Evolutionary conservation across 2,797 vertebrate species (phyloP), one percentile per base, ranked within the genome.

Genomic region (Odontamblyopus lacepedii): DNA sequence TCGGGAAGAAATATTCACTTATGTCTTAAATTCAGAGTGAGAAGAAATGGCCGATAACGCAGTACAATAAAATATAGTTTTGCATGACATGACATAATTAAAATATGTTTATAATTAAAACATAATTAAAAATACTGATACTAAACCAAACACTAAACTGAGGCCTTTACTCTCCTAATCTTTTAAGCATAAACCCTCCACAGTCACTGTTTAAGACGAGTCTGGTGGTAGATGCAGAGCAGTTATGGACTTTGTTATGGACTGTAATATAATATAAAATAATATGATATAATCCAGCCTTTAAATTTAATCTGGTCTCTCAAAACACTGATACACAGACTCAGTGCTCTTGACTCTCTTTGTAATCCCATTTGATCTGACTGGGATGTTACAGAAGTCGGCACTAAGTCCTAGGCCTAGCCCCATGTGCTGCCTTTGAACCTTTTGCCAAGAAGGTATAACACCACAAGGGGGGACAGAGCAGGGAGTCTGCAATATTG

Each of bases 391-490:
- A 63, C 35, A 83, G 86, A 88, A 86, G 87, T 77, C 83, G 80
- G 76, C 76, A 69, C 80, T 91, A 83, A 78, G 82, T 80, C 85
- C 12, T 12, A 77, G 76, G 86, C 84, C 85, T 83, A 69, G 79
- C 82, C 51, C 63, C 51, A 70, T 27, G 18, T 26, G 19, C 78
- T 78, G 89, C 84, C 90, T 93, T 93, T 93, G 92, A 94, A 92
- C 90, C 26, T 0, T 57, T 73, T 82, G 88, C 92, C 92, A 93
- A 92, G 85, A 92, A 90, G 90, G 85, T 87, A 82, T 79, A 86
- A 78, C 76, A 75, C 80, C 0, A 77, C 44, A 63, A 80, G 83
- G 81, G 76, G 84, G 67, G 80, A 85, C 75, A 60, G 83, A 78
- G 77, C 32, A 16, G 65, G 72, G 79, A 79, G 77, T 68, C 80